phyloP scores from a whole-genome alignment of 2,888 invertebrate species.

The Zeuzera pyrina region DNA sequence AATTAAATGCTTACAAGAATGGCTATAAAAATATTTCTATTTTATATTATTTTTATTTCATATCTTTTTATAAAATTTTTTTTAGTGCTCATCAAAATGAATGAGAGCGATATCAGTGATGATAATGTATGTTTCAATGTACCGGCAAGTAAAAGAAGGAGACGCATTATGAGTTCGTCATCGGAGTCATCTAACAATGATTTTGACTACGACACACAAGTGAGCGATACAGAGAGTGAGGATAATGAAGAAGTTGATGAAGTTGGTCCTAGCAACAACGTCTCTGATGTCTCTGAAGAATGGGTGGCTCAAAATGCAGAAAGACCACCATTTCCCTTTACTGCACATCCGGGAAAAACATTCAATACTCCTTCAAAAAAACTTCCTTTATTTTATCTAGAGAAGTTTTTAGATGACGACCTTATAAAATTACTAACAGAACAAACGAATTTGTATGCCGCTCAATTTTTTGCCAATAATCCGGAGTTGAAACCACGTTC shows the following conservation, averaged over 20 bases:
- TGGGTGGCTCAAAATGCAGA: slow-evolving; percentile 16
- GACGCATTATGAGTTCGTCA: slow-evolving; percentile 13
- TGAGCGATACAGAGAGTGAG: slow-evolving; percentile 15
- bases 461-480: slow-evolving; percentile 13
- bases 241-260: slow-evolving; percentile 15
- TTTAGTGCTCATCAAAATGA: slow-evolving; percentile 7
- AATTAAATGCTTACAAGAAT: too few species aligned
- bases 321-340: slow-evolving; percentile 19
- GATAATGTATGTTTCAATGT: slow-evolving; percentile 8
- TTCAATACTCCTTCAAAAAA: slow-evolving; percentile 15
- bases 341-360: slow-evolving; percentile 17
- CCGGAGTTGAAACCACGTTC: slow-evolving; percentile 15
- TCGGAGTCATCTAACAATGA: slow-evolving; percentile 14
- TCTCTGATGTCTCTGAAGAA: slow-evolving; percentile 14
- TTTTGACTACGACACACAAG: slow-evolving; percentile 14
- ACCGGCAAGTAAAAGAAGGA: slow-evolving; percentile 14
- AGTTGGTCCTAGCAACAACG: slow-evolving; percentile 16
- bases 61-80: slow-evolving; percentile 6
- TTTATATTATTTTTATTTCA: too few species aligned
- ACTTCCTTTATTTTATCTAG: slow-evolving; percentile 17
- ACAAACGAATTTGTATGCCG: slow-evolving; percentile 11
- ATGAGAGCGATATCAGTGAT: slow-evolving; percentile 7
- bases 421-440: slow-evolving; percentile 1
- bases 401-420: slow-evolving; percentile 12
- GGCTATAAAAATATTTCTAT: too few species aligned